These are phyloP conservation scores for Melanogrammus aeglefinus DNA, from an alignment of 2,797 vertebrate species.

Conservation along the genomic window DNA sequence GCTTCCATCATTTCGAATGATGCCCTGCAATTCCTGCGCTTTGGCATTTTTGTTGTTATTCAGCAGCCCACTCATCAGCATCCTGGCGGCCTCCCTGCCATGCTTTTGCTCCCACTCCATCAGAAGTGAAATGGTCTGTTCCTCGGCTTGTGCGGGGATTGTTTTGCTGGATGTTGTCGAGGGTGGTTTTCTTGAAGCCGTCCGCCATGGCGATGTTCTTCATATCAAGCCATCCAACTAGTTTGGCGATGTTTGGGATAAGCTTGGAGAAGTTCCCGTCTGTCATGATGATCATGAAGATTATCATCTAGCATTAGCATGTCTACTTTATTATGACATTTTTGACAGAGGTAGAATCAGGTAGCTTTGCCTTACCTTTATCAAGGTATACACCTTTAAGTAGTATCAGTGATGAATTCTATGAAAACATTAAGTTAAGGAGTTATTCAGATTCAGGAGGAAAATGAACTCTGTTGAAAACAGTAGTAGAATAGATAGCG, in stretches of 20 bases:
- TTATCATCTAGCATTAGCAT: neutral
- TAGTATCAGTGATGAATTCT: neutral
- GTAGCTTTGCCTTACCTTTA: neutral
- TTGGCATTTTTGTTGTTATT: rapidly evolving
- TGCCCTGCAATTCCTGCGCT: conserved; percentile 2
- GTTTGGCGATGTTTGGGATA: conserved; percentile 25
- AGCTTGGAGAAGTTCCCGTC: conserved; percentile 16
- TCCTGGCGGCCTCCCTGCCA: neutral
- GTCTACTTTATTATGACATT: neutral
- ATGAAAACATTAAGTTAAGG: neutral
- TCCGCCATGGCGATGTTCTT: conserved; percentile 15
- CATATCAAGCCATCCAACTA: conserved; percentile 47
- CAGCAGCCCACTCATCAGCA: conserved; percentile 12
- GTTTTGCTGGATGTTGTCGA: neutral
- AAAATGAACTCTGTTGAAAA: no score
- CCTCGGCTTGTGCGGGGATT: rapidly evolving
- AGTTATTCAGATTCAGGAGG: neutral
- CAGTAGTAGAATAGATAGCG: no score
- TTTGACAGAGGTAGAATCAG: neutral
- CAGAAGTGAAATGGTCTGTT: conserved; percentile 39
- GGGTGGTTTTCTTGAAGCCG: rapidly evolving
- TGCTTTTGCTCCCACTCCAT: conserved; percentile 3
- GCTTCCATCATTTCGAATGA: conserved; percentile 3
- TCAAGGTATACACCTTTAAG: no score
- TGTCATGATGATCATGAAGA: conserved; percentile 18